phyloP scores from a whole-genome alignment of 2,113 vertebrate species.

The Nothocercus nigrocapillus region DNA sequence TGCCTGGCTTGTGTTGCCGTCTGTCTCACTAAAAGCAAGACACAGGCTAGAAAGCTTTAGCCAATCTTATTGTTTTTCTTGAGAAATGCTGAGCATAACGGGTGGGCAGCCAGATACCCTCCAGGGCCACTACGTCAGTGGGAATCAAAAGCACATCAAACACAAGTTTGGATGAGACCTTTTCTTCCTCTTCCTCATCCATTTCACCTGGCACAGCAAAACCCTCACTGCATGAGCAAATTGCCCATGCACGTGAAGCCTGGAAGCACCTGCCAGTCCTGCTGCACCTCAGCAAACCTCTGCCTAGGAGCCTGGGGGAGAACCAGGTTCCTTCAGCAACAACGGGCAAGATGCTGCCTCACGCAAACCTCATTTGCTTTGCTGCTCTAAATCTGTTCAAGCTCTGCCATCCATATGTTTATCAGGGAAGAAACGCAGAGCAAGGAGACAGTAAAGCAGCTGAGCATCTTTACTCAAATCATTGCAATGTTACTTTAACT shows the following conservation, averaged over 20 bases:
- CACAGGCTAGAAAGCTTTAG: not conserved
- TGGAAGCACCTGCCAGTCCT: not conserved
- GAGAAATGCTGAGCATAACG: not conserved
- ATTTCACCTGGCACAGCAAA: conserved; percentile 9
- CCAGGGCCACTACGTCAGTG: not conserved
- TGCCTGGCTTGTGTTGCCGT: not conserved
- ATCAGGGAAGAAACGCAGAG: conserved; percentile 20
- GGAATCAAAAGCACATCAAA: not conserved
- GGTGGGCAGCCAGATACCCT: not conserved
- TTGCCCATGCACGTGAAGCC: not conserved
- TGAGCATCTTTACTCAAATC: not conserved
- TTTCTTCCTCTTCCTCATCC: not conserved
- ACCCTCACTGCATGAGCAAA: not conserved
- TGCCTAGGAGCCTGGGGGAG: conserved; percentile 46
- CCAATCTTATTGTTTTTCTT: not conserved
- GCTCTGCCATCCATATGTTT: not conserved
- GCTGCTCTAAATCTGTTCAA: conserved; percentile 52
- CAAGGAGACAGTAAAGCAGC: not conserved
- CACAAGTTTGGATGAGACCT: not conserved
- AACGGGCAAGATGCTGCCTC: not conserved
- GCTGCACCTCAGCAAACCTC: conserved; percentile 43
- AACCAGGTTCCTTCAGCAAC: conserved; percentile 37
- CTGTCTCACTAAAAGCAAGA: not conserved
- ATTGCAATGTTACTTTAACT: not conserved
- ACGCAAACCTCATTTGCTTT: conserved; percentile 45